A percentile compares a stretch with the other conserved stretches of the same genome.
Conservation (phyloP, 2,797 vertebrate species). For the Mus spretus region DNA sequence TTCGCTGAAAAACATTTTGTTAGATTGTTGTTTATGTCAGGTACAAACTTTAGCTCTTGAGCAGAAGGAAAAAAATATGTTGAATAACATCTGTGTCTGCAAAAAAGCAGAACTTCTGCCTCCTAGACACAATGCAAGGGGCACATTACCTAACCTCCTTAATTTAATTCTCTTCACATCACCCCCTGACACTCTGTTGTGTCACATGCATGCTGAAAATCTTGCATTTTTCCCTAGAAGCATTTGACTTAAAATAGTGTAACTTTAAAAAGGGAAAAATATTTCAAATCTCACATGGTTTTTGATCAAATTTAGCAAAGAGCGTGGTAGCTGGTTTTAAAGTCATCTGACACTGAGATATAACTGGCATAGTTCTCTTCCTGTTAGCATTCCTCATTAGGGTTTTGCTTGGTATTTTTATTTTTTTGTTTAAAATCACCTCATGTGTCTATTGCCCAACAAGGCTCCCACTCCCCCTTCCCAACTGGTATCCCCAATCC, state of each 20-base stretch:
- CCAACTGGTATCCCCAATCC: background rate
- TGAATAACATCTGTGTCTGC: background rate
- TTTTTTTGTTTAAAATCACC: slow-evolving; percentile 7
- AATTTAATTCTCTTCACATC: background rate
- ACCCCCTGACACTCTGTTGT: background rate
- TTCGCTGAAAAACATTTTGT: background rate
- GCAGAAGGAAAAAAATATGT: slow-evolving; percentile 25
- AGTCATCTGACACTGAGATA: slow-evolving; percentile 1
- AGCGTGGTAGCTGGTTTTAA: background rate
- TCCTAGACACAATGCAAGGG: background rate
- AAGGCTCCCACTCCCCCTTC: background rate
- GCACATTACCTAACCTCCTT: background rate
- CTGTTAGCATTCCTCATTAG: background rate
- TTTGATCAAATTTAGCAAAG: slow-evolving; percentile 41
- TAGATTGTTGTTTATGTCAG: background rate
- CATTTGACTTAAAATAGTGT: background rate
- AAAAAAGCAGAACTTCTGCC: background rate
- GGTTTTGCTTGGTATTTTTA: background rate
- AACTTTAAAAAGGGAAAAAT: slow-evolving; percentile 7
- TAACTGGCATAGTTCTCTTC: background rate
- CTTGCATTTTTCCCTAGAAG: slow-evolving; percentile 25
- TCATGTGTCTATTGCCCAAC: background rate
- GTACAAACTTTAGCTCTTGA: slow-evolving; percentile 47
- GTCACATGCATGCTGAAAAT: slow-evolving; percentile 4
- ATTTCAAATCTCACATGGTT: background rate